Percentiles rank a stretch among this genome's conserved stretches.
Conservation (phyloP, 2,888 invertebrate genomes). For the Pomacea canaliculata region DNA sequence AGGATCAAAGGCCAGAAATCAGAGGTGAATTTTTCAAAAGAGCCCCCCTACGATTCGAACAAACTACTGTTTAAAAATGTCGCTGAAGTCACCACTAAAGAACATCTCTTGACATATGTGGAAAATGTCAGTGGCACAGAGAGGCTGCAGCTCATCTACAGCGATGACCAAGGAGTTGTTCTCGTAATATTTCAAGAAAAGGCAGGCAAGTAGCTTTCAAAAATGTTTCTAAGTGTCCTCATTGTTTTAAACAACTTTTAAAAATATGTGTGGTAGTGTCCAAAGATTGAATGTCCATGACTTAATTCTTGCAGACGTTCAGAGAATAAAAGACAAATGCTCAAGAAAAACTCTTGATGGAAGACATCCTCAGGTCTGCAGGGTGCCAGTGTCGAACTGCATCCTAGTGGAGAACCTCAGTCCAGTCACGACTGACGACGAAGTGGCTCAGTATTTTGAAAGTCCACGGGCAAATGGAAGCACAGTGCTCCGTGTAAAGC, state of each 20-base stretch:
- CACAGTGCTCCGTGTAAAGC: background rate
- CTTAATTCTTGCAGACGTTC: conserved; percentile 1
- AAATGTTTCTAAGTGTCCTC: background rate
- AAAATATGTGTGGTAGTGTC: background rate
- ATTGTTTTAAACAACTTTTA: background rate
- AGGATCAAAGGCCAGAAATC: background rate
- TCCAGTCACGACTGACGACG: background rate
- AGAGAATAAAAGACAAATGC: background rate
- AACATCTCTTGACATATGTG: background rate
- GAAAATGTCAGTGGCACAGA: background rate
- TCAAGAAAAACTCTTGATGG: background rate
- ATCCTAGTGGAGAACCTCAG: conserved; percentile 6
- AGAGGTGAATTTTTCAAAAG: background rate
- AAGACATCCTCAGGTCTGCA: background rate
- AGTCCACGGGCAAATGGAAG: background rate
- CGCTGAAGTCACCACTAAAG: background rate
- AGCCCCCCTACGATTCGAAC: background rate
- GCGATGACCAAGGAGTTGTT: background rate
- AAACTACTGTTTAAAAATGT: background rate
- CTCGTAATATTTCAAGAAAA: background rate
- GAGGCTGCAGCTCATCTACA: background rate
- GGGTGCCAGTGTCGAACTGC: conserved; percentile 11
- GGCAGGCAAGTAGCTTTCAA: background rate
- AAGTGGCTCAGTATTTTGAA: background rate
- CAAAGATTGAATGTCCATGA: background rate